phyloP scores from a whole-genome alignment of 92 coral and sea anemone genomes.

The Zoanthus gigantus region DNA sequence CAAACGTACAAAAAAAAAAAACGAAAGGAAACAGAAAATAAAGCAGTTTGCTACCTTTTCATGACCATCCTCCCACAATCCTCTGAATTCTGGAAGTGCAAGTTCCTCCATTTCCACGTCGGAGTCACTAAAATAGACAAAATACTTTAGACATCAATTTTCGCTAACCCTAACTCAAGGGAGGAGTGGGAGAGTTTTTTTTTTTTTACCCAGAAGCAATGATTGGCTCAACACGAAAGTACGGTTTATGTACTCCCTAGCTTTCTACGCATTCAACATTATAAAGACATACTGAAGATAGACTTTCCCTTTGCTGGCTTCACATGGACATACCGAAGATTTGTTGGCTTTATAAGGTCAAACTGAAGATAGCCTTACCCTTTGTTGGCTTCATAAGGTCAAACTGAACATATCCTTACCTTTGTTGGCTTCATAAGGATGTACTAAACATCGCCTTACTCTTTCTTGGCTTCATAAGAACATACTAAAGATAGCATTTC shows the following conservation, averaged over 20 bases:
- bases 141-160: neutral
- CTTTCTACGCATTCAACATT: too few relatives aligned
- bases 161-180: neutral
- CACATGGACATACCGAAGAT: neutral
- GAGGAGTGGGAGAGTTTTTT: neutral
- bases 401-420: too few relatives aligned
- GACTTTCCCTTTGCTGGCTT: neutral
- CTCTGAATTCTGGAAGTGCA: constrained; percentile 97
- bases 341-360: neutral
- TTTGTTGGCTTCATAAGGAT: neutral
- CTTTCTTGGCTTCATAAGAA: neutral
- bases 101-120: constrained; percentile 90
- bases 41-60: constrained; percentile 48
- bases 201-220: neutral
- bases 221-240: too few relatives aligned
- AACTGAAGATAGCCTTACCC: too few relatives aligned
- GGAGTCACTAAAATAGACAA: constrained; percentile 73
- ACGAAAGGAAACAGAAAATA: too few relatives aligned
- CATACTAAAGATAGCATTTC: too few relatives aligned
- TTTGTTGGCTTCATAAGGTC: neutral
- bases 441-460: constrained; percentile 52
- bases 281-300: too few relatives aligned
- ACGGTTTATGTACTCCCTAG: too few relatives aligned
- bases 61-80: constrained; percentile 91
- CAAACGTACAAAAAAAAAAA: too few relatives aligned